Base-by-base conservation (phyloP, 2,888 invertebrate genomes). In the Norana najaformis region DNA sequence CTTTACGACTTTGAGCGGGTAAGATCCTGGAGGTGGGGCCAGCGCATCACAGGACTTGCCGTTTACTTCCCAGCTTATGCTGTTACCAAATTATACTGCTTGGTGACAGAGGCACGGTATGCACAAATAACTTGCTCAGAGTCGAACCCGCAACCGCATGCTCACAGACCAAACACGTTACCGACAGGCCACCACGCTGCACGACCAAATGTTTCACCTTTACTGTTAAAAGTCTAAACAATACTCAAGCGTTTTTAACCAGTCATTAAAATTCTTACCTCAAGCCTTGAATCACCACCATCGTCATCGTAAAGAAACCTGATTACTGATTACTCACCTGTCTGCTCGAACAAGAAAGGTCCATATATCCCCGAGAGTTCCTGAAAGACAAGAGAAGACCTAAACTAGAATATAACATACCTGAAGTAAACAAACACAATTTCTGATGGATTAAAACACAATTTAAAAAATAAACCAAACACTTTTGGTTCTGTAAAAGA, bases 281-380 rank as follows among this genome's bases (percentile, higher is more conserved):
- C n/a, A 69, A 69, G 30, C 30, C 69, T 69, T 69, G 69, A 47
- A 47, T 47, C 23, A 47, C n/a, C n/a, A 69, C n/a, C 69, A 53
- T 23, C 23, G n/a, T 69, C 69, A 69, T n/a, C 69, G n/a, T n/a
- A 11, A 69, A 30, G 8, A 11, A n/a, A 4, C 30, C 16, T 69
- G 30, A 69, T 69, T 30, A n/a, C n/a, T 69, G 23, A 36, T 41
- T 85, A 89, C 90, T 39, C 92, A 94, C 96, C 95, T 88, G 97
- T 96, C 95, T 98, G 97, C 89, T 96, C 96, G 92, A 96, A 95
- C 34, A 99, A 95, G 88, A 97, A 96, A 90, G 97, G 97, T 90
- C 98, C 98, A 95, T 97, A 97, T 39, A 98, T 93, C 0, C 97
- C 98, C 82, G 97, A 97, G 90, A 97, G 96, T 94, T 99, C 98